phyloP scores from a whole-genome alignment of 2,888 invertebrate genomes.

The Ditylenchus weischeri region DNA sequence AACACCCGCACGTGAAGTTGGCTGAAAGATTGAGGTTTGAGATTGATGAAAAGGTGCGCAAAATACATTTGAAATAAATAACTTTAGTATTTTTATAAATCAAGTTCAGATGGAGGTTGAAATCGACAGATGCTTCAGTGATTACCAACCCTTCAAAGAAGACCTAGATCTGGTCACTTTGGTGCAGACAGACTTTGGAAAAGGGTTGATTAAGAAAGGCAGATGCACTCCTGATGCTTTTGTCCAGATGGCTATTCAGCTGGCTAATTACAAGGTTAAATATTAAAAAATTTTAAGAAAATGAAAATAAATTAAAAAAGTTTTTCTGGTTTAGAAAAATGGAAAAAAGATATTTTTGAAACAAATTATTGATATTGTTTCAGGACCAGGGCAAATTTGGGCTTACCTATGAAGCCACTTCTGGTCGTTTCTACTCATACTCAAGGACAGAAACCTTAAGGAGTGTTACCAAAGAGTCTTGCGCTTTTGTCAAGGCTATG shows the following conservation, averaged over 20 bases:
- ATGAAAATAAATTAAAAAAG: no score
- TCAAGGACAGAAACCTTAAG: constrained; percentile 26
- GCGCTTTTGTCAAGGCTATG: constrained; percentile 21
- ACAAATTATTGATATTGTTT: constrained; percentile 57
- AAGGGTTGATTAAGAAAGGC: constrained; percentile 81
- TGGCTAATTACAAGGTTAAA: constrained; percentile 76
- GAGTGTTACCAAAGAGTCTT: constrained; percentile 25
- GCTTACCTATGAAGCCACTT: constrained; percentile 22
- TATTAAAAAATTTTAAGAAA: no score
- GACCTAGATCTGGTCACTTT: constrained; percentile 25
- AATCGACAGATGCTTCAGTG: constrained; percentile 18
- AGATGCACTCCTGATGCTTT: constrained; percentile 90
- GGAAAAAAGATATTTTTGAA: no score
- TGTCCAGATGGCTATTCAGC: constrained; percentile 84
- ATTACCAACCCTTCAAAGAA: constrained; percentile 11
- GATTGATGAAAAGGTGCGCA: constrained; percentile 29
- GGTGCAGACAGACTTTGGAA: constrained; percentile 50
- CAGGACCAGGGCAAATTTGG: constrained; percentile 22
- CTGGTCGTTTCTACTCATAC: constrained; percentile 19
- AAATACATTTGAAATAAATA: no score
- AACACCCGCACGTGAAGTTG: constrained; percentile 25
- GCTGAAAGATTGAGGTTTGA: constrained; percentile 42
- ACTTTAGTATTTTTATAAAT: neutral
- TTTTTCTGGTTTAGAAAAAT: no score
- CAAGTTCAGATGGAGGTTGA: constrained; percentile 22